Conservation (phyloP, 1,140 invertebrate genomes). For the Anagrus nilaparvatae region DNA sequence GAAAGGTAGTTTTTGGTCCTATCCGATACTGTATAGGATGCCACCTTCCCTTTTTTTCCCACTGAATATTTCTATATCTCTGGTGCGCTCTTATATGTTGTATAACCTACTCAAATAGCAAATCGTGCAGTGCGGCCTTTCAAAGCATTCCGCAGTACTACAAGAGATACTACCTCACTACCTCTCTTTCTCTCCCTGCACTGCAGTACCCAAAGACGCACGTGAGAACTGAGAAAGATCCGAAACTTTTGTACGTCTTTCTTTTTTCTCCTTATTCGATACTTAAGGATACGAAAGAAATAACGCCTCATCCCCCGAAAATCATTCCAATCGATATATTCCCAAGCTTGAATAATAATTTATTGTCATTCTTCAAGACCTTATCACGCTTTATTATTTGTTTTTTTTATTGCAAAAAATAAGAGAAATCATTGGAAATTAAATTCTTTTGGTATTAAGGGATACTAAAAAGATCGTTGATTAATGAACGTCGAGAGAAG, state of each 20-base stretch:
- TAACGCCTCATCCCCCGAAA: no score
- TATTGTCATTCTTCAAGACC: no score
- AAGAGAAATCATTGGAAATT: no score
- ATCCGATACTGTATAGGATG: no score
- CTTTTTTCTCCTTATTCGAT: not conserved
- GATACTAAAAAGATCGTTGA: no score
- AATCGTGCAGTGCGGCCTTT: conserved; percentile 41
- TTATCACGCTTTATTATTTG: no score
- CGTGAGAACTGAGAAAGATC: not conserved
- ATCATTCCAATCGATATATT: no score
- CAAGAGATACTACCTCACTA: conserved; percentile 32
- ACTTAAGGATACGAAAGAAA: no score
- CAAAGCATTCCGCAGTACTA: conserved; percentile 44
- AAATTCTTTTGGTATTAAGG: no score
- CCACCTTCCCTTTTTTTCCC: conserved; percentile 18
- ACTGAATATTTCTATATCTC: conserved; percentile 12
- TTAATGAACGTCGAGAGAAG: no score
- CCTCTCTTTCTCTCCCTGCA: conserved; percentile 15
- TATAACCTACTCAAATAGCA: conserved; percentile 12
- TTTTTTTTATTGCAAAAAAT: no score
- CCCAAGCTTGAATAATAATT: no score
- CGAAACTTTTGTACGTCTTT: conserved; percentile 1
- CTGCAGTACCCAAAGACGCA: conserved; percentile 10
- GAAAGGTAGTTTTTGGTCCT: conserved; percentile 30
- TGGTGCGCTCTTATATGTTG: conserved; percentile 1